Evolutionary conservation across 2,113 vertebrate genomes (phyloP).

Genomic region (Sceloporus undulatus): DNA sequence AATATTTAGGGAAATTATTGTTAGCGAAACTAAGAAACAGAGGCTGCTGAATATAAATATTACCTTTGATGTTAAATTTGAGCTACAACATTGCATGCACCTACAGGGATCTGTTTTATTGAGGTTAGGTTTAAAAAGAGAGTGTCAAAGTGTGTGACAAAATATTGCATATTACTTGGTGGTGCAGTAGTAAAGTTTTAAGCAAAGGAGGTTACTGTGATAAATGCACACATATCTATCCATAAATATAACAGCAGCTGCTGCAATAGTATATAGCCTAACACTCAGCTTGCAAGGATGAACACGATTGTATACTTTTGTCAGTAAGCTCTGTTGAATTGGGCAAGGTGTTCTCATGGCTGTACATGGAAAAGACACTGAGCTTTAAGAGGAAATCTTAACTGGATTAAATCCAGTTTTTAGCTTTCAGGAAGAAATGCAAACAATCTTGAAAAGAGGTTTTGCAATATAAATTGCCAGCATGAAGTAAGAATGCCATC

Average conservation of each 20-base stretch:
- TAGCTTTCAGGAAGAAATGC: not conserved
- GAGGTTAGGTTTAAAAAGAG: not conserved
- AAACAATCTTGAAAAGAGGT: not conserved
- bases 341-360: too few relatives aligned
- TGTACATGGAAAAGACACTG: not conserved
- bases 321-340: too few relatives aligned
- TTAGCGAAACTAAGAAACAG: not conserved
- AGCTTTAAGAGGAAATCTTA: not conserved
- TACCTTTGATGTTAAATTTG: not conserved
- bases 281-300: not conserved
- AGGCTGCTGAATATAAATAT: not conserved
- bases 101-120: not conserved
- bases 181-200: not conserved
- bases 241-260: too few relatives aligned
- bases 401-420: not conserved
- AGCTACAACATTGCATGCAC: not conserved
- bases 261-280: too few relatives aligned
- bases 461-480: too few relatives aligned
- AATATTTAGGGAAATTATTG: conserved; percentile 12
- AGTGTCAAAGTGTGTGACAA: not conserved
- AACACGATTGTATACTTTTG: not conserved
- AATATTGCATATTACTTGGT: not conserved
- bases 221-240: not conserved
- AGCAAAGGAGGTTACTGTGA: not conserved
- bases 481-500: not conserved